Evolutionary conservation across 2,888 invertebrate species (phyloP).

Genomic region (Pachliopta kotzebuea): DNA sequence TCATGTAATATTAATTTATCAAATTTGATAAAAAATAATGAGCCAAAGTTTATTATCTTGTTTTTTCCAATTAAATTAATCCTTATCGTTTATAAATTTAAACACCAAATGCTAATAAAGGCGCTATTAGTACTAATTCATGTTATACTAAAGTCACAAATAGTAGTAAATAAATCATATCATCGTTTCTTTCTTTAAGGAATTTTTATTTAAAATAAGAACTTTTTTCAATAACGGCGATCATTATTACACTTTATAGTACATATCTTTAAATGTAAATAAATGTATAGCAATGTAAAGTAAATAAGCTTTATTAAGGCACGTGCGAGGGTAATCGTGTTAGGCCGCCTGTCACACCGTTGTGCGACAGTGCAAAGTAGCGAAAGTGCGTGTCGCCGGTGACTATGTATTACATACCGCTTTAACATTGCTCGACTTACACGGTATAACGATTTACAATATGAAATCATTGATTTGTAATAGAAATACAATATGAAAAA

Average conservation of each 20-base stretch:
- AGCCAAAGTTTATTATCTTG: neutral
- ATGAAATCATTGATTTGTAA: neutral
- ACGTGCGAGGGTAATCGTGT: neutral
- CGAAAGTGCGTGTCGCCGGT: constrained; percentile 4
- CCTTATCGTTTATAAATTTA: neutral
- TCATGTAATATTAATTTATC: neutral
- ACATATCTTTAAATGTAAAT: too few relatives aligned
- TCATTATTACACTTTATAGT: too few relatives aligned
- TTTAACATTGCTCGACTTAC: neutral
- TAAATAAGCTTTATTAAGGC: neutral
- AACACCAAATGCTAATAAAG: neutral
- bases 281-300: neutral
- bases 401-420: neutral
- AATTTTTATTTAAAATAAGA: too few relatives aligned
- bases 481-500: neutral
- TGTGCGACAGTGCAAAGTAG: too few relatives aligned
- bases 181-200: too few relatives aligned
- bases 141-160: too few relatives aligned
- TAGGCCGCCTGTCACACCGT: constrained; percentile 5
- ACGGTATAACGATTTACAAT: constrained; percentile 1
- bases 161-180: too few relatives aligned
- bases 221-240: too few relatives aligned
- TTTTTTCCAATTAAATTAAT: neutral
- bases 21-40: neutral
- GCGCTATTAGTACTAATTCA: neutral